Percentiles rank a stretch among this genome's conserved stretches.
phyloP scores from a whole-genome alignment of 2,113 vertebrate species.

The Meles meles region DNA sequence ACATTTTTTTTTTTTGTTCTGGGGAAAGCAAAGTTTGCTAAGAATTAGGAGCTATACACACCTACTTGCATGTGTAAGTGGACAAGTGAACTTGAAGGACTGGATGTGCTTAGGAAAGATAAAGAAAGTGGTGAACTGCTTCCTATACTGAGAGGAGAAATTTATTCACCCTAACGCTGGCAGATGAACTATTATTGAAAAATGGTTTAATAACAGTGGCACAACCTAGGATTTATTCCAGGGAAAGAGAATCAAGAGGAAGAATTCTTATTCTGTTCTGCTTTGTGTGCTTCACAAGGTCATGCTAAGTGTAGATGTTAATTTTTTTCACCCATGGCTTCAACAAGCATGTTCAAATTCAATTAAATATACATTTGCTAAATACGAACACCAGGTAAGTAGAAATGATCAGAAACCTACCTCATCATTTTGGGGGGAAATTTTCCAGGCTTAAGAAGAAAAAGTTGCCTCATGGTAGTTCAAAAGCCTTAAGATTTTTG shows the following conservation, averaged over 20 bases:
- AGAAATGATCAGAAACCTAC: constrained; percentile 1
- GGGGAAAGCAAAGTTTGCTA: neutral
- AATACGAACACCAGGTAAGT: constrained; percentile 21
- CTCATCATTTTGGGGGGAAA: neutral
- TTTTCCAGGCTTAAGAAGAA: neutral
- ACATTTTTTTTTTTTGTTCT: neutral
- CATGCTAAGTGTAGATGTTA: constrained; percentile 11
- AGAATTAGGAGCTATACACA: constrained; percentile 5
- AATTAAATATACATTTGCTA: constrained; percentile 23
- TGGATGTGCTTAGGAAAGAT: constrained; percentile 8
- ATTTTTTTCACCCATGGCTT: constrained; percentile 17
- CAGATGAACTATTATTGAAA: constrained; percentile 40
- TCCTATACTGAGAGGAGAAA: neutral
- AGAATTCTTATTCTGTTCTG: constrained; percentile 12
- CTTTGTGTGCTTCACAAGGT: constrained; percentile 16
- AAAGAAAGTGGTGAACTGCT: constrained; percentile 1
- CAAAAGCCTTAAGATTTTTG: constrained; percentile 16
- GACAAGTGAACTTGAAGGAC: constrained; percentile 1
- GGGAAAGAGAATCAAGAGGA: constrained; percentile 12
- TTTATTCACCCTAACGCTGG: neutral
- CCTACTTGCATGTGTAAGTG: neutral
- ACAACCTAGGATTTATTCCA: neutral
- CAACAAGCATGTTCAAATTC: constrained; percentile 15
- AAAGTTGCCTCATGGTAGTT: neutral
- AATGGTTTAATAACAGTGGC: constrained; percentile 40